These are phyloP conservation scores for Aldabrachelys gigantea DNA, from an alignment of 2,113 vertebrate genomes.

Conservation along the genomic window DNA sequence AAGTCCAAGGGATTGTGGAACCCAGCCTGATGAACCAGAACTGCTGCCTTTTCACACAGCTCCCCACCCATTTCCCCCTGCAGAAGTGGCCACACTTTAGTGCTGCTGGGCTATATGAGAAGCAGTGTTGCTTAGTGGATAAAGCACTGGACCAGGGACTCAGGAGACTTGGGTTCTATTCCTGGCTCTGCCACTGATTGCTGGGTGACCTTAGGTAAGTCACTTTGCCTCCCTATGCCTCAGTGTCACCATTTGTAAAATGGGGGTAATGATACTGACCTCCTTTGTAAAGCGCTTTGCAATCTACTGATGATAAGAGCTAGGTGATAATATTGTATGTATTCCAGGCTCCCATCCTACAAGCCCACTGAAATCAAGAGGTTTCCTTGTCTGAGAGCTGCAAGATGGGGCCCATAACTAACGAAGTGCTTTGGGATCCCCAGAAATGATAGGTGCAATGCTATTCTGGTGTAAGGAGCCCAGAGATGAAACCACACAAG, in stretches of 20 bases:
- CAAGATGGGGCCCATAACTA: background rate
- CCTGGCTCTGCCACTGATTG: background rate
- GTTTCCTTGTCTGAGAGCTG: fast-evolving
- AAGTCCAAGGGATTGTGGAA: background rate
- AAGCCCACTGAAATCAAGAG: fast-evolving
- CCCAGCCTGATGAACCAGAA: background rate
- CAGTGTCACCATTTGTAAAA: background rate
- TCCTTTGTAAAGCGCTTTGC: background rate
- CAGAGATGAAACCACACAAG: background rate
- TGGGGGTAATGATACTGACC: background rate
- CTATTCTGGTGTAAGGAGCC: fast-evolving
- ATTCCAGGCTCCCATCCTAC: background rate
- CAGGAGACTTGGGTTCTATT: background rate
- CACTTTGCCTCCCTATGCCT: background rate
- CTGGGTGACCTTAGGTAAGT: background rate
- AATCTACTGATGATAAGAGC: background rate
- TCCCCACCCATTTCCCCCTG: background rate
- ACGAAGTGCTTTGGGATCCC: background rate
- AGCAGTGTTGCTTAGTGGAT: background rate
- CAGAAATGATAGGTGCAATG: background rate
- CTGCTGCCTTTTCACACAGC: background rate
- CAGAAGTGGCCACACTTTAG: background rate
- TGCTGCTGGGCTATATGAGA: background rate
- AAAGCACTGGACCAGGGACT: background rate
- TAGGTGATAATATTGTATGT: background rate